Conservation (phyloP, 2,888 invertebrate genomes). For the Alitta virens region DNA sequence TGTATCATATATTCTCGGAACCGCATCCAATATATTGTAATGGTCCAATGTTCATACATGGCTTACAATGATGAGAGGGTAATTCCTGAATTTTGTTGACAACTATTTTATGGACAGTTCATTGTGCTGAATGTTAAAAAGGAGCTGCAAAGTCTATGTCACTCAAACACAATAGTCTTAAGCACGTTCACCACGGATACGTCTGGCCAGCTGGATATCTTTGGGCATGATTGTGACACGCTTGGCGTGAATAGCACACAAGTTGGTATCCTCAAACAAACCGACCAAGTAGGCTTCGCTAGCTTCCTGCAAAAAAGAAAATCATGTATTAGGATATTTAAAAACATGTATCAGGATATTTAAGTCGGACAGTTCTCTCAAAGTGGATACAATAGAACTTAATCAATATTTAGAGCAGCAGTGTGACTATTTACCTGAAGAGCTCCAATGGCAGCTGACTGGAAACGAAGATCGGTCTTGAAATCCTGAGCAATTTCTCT, state of each 20-base stretch:
- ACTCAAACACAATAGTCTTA: conserved; percentile 26
- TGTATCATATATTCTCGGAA: too few species aligned
- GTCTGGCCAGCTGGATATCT: conserved; percentile 92
- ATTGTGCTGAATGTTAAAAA: too few species aligned
- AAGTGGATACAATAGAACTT: too few species aligned
- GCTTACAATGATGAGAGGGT: too few species aligned
- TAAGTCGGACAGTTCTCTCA: too few species aligned
- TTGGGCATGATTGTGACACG: conserved; percentile 98
- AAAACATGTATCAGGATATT: too few species aligned
- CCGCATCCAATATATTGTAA: too few species aligned
- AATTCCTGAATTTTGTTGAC: too few species aligned
- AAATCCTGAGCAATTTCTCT: conserved; percentile 58
- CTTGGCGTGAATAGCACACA: conserved; percentile 96
- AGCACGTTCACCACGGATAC: conserved; percentile 89
- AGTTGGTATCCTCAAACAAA: conserved; percentile 94
- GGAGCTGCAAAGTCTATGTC: too few species aligned
- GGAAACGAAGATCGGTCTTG: conserved; percentile 57
- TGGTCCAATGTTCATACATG: too few species aligned
- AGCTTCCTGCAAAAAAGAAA: conserved; percentile 21
- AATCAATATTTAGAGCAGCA: too few species aligned
- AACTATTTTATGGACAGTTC: too few species aligned
- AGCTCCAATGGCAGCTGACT: conserved; percentile 57
- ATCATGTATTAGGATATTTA: background rate
- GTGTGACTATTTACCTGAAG: conserved; percentile 39
- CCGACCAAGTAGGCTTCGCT: conserved; percentile 59